Evolutionary conservation across 2,888 invertebrate genomes (phyloP).

Genomic region (Caenorhabditis sp.): DNA sequence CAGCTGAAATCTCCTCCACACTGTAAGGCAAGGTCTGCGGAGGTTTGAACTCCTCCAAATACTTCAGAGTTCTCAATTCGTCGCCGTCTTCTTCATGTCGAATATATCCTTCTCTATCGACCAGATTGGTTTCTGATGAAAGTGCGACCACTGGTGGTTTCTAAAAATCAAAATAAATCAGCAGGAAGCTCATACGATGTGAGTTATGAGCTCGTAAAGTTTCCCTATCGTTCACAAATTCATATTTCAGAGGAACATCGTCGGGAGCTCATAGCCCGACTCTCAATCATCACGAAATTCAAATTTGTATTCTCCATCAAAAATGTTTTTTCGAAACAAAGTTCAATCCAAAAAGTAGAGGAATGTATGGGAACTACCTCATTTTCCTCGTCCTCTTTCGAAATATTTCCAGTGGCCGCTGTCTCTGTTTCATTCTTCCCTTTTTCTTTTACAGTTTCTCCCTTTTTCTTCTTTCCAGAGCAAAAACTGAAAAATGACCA

Average conservation of each 20-base stretch:
- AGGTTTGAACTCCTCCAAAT: neutral
- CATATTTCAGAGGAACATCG: no score
- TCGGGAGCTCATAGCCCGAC: no score
- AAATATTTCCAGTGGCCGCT: neutral
- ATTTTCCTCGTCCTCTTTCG: neutral
- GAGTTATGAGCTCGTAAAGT: no score
- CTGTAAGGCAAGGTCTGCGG: neutral
- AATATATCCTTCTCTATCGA: neutral
- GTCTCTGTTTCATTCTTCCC: neutral
- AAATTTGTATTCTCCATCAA: no score
- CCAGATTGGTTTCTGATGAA: neutral
- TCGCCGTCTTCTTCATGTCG: neutral
- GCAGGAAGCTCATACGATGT: no score
- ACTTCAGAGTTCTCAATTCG: neutral
- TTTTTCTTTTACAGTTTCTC: neutral
- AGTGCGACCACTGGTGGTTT: neutral
- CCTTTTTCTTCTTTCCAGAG: neutral
- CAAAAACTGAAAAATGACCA: neutral
- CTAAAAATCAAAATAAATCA: no score
- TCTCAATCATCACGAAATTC: no score
- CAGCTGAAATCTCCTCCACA: neutral
- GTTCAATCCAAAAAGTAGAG: no score
- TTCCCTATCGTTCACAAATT: no score
- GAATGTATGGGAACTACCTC: neutral
- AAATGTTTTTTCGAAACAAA: no score